phyloP scores from a whole-genome alignment of 1,140 invertebrate species.

The Mizuhopecten yessoensis region DNA sequence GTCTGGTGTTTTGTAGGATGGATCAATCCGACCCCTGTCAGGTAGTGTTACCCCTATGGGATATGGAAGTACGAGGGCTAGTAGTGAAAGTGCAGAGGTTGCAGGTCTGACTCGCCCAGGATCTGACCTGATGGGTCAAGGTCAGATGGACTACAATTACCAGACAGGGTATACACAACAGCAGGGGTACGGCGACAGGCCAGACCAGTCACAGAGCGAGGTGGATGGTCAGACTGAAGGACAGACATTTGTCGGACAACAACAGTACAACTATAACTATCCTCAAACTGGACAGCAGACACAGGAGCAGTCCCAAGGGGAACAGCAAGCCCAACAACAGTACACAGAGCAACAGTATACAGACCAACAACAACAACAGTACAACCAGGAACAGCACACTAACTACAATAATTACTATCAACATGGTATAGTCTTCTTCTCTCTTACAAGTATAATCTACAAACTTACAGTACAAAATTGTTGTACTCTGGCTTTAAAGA shows the following conservation, averaged over 20 bases:
- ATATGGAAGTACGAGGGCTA: conserved; percentile 71
- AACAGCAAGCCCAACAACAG: conserved; percentile 45
- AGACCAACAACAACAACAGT: conserved; percentile 32
- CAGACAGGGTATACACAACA: conserved; percentile 3
- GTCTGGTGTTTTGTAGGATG: conserved; percentile 75
- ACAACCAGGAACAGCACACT: conserved; percentile 36
- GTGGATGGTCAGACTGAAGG: not conserved
- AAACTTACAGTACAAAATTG: too few relatives aligned
- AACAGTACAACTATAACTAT: conserved; percentile 10
- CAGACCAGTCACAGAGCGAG: not conserved
- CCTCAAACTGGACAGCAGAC: not conserved
- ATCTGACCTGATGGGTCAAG: conserved; percentile 18
- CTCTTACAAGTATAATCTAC: too few relatives aligned
- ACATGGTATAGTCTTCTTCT: not conserved
- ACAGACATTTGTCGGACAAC: not conserved
- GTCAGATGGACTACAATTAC: conserved; percentile 44
- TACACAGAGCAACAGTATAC: conserved; percentile 36
- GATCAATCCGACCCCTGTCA: conserved; percentile 79
- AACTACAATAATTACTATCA: not conserved
- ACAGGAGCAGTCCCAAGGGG: not conserved
- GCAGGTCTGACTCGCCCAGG: conserved; percentile 52
- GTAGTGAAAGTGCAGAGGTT: conserved; percentile 80
- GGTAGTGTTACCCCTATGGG: conserved; percentile 77
- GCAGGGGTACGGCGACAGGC: not conserved
- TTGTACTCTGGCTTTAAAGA: too few relatives aligned